Base-by-base conservation (phyloP, 1,140 invertebrate genomes). In the Tachypleus tridentatus region DNA sequence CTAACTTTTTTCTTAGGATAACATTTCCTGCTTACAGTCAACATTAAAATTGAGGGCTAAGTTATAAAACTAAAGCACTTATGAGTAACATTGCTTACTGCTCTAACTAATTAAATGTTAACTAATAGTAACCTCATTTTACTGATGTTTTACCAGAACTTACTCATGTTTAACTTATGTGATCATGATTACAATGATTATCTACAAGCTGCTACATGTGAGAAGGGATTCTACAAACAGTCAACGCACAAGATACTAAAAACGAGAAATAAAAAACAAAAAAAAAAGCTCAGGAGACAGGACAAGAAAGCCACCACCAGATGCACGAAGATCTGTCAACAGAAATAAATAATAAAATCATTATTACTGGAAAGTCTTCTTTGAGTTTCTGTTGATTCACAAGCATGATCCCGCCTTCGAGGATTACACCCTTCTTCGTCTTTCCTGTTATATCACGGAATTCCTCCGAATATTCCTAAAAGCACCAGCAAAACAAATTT, bases 381-480 rank as follows among this genome's bases (percentile, higher is more conserved):
- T 87, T 86, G 74, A 97, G 93, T 66, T 89, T 87, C 73, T 93
- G 86, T 78, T 97, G 93, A 83, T 95, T 93, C 79, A 98, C 93
- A 72, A 98, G 85, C 64, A 91, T 97, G 78, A 98, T 97, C 75
- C 87, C 88, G 67, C 89, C 89, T 72, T 92, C 89, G 67, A 88
- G 87, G 72, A 91, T 82, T 56, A 69, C 67, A 78, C 91, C 88
- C 83, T 93, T 93, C 71, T 87, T 89, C 81, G 89, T 93, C 80
- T 94, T 94, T 52, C 76, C 76, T 66, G 79, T 78, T 81, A 96
- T 96, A 80, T 95, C 92, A 72, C 92, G 84, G 81, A 96, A 94
- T 80, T 96, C 92, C 82, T 96, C 92, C 70, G 88, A 91, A 81
- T 95, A 96, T 80, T 95, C 92, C 92, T 96, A 52, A 52, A 61